These are phyloP conservation scores for Sicus ferrugineus DNA, from an alignment of 2,888 invertebrate genomes.

Conservation along the genomic window DNA sequence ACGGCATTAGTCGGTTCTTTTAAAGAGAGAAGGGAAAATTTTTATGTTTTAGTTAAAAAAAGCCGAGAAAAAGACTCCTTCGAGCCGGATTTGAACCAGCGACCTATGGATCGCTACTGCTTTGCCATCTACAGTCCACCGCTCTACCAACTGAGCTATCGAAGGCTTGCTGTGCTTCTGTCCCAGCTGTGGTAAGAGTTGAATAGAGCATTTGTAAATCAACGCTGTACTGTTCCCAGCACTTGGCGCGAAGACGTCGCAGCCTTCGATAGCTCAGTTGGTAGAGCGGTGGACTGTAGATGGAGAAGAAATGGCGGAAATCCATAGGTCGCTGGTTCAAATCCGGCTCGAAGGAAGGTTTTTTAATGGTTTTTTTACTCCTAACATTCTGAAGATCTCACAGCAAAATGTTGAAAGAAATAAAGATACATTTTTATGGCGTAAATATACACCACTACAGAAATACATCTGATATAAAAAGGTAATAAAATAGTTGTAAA, in stretches of 20 bases:
- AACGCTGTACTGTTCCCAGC: neutral
- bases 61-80: constrained; percentile 46
- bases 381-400: too few species aligned
- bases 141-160: constrained; percentile 57
- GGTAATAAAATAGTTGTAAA: too few species aligned
- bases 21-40: neutral
- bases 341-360: constrained; percentile 71
- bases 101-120: constrained; percentile 69
- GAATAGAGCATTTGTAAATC: neutral
- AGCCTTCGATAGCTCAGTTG: constrained; percentile 56
- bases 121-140: constrained; percentile 53
- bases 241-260: neutral
- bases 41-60: constrained; percentile 20
- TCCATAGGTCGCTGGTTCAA: constrained; percentile 76
- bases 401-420: too few species aligned
- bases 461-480: too few species aligned
- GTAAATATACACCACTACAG: too few species aligned
- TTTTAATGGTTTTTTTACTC: constrained; percentile 23
- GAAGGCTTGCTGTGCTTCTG: constrained; percentile 40
- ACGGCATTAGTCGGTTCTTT: constrained; percentile 38
- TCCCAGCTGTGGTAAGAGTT: too few species aligned
- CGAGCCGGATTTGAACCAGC: constrained; percentile 76
- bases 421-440: too few species aligned
- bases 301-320: constrained; percentile 49
- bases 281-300: constrained; percentile 57